Base-by-base conservation (phyloP, 2,888 invertebrate species). In the Protodeltote pygarga region DNA sequence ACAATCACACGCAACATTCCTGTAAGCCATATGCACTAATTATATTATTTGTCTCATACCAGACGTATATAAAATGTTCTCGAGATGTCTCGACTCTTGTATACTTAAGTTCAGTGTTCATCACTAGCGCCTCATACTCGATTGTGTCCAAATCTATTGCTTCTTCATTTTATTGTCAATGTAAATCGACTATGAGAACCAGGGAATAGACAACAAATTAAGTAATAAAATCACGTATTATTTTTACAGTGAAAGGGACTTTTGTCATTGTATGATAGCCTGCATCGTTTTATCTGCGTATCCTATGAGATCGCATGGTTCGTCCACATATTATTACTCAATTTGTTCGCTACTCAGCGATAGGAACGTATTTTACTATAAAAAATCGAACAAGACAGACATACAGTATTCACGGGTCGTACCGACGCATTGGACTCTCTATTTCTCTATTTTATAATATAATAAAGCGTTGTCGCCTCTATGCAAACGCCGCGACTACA, bases 401-500 rank as follows among this genome's bases (percentile, higher is more conserved):
- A 59, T 45, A 51, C 60, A 38, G 40, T 63, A 37, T 40, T 23
- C 49, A 49, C 38, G 38, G 64, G 31, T 64, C 37, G 64, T 63
- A 48, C 50, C 49, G 49, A 40, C 70, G 66, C 46, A 47, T 46
- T 55, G 38, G 25, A 61, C 45, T 66, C 65, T 48, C 51, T 66
- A 58, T 55, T 60, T 54, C 47, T 31, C 42, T 70, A 62, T 53
- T 51, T 54, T 47, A 62, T 57, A 40, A 46, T 48, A 54, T 52
- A n/a, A n/a, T n/a, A 42, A 49, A 50, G 60, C 51, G 60, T 49
- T 28, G 55, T 54, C 68, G 79, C 75, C 78, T 77, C 75, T 71
- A 77, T 83, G 83, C 87, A 84, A 83, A 77, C 80, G 71, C 65
- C 69, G 71, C 73, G 71, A 60, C 65, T 55, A 66, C 75, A 70